These are phyloP conservation scores for Nasonia giraulti DNA, from an alignment of 1,140 invertebrate genomes.

Conservation along the genomic window DNA sequence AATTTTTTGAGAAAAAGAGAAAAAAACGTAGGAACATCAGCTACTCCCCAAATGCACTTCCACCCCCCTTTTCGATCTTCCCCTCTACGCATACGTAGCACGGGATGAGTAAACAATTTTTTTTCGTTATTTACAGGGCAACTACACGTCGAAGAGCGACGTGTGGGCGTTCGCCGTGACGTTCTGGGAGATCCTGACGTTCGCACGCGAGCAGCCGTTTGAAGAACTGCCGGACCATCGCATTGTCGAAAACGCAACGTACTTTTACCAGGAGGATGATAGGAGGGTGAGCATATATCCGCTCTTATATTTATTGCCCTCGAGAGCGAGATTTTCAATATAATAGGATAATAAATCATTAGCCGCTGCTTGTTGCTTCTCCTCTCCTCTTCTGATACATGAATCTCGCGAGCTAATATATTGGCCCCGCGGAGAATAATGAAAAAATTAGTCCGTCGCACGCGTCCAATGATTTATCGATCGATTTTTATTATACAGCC, in stretches of 20 bases:
- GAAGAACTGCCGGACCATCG: conserved; percentile 85
- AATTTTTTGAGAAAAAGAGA: neutral
- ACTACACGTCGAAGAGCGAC: conserved; percentile 89
- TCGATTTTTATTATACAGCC: no score
- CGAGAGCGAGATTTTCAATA: no score
- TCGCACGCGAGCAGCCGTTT: conserved; percentile 88
- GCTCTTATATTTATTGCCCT: no score
- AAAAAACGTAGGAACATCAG: neutral
- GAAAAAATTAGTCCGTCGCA: no score
- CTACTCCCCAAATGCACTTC: no score
- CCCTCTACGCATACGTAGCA: neutral
- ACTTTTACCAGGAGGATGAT: conserved; percentile 81
- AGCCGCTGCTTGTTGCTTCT: no score
- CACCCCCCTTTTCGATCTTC: conserved; percentile 7
- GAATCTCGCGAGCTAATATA: no score
- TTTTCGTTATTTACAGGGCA: conserved; percentile 77
- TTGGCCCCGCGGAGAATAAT: no score
- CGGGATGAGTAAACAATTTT: conserved; percentile 44
- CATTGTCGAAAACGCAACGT: conserved; percentile 85
- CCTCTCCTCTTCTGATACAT: no score
- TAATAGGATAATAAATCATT: no score
- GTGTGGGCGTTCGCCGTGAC: conserved; percentile 94
- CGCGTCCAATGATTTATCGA: no score
- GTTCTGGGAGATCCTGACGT: conserved; percentile 92
- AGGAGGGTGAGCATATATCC: conserved; percentile 73